These are phyloP conservation scores for Muscicapa striata DNA, from an alignment of 2,797 vertebrate species.

Conservation along the genomic window DNA sequence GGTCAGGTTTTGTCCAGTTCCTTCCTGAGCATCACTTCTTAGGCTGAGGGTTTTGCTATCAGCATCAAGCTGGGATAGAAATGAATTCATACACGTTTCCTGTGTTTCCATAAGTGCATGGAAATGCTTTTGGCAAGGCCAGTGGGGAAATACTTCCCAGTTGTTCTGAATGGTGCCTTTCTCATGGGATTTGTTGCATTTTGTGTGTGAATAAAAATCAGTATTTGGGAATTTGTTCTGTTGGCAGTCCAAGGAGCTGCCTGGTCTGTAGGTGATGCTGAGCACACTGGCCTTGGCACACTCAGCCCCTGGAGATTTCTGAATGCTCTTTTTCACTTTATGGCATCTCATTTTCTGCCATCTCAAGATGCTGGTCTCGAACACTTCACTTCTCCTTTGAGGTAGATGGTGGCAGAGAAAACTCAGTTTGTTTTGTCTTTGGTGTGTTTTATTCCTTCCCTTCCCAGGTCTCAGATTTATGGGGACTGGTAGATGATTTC, in stretches of 20 bases:
- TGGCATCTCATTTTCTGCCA: not conserved
- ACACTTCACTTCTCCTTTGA: not conserved
- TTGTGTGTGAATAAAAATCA: not conserved
- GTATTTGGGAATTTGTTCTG: not conserved
- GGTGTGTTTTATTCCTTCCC: not conserved
- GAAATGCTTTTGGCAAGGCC: not conserved
- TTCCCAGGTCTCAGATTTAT: not conserved
- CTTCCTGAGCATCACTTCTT: not conserved
- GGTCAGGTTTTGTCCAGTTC: not conserved
- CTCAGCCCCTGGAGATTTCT: fast-evolving
- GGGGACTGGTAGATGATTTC: not conserved
- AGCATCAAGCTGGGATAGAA: not conserved
- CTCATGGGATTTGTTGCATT: not conserved
- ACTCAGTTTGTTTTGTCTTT: not conserved
- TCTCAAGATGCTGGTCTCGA: not conserved
- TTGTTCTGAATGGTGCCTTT: not conserved
- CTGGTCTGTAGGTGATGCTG: not conserved
- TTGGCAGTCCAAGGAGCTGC: not conserved
- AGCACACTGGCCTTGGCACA: not conserved
- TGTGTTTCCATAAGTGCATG: not conserved
- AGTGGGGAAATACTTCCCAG: not conserved
- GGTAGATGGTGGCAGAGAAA: not conserved
- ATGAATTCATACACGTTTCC: not conserved
- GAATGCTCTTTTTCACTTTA: not conserved
- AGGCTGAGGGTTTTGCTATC: not conserved